phyloP scores from a whole-genome alignment of 1,140 invertebrate species.

The Brachionus paranguensis region DNA sequence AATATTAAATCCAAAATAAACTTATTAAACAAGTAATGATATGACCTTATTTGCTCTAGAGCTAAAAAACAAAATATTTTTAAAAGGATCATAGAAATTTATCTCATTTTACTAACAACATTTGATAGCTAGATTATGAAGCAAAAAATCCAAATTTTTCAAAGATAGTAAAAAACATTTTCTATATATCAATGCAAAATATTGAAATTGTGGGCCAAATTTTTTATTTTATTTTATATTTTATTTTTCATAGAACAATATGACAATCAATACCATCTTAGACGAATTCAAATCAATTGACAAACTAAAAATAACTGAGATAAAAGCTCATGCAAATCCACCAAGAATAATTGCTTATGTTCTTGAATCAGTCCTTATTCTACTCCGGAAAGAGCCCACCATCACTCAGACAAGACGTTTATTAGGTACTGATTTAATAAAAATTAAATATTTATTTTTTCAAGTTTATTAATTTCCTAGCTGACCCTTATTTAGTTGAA shows the following conservation, averaged over 20 bases:
- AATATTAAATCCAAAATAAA: background rate
- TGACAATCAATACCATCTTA: background rate
- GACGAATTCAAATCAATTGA: background rate
- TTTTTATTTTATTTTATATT: background rate
- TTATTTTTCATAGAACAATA: background rate
- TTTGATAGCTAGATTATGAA: background rate
- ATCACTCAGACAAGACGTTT: background rate
- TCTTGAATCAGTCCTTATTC: background rate
- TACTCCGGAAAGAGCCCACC: background rate
- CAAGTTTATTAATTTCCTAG: background rate
- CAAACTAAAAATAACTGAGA: background rate
- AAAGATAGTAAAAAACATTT: background rate
- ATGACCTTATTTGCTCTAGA: background rate
- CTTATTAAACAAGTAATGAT: background rate
- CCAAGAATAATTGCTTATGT: background rate
- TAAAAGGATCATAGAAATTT: background rate
- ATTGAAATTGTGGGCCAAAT: background rate
- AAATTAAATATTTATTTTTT: background rate
- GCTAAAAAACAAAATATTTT: background rate
- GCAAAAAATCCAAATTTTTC: background rate
- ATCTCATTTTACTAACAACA: background rate
- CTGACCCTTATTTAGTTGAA: background rate
- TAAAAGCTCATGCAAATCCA: constrained; percentile 6
- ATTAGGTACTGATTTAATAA: background rate
- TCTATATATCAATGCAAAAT: background rate